phyloP scores from a whole-genome alignment of 1,140 invertebrate species.

The Harpegnathos saltator region DNA sequence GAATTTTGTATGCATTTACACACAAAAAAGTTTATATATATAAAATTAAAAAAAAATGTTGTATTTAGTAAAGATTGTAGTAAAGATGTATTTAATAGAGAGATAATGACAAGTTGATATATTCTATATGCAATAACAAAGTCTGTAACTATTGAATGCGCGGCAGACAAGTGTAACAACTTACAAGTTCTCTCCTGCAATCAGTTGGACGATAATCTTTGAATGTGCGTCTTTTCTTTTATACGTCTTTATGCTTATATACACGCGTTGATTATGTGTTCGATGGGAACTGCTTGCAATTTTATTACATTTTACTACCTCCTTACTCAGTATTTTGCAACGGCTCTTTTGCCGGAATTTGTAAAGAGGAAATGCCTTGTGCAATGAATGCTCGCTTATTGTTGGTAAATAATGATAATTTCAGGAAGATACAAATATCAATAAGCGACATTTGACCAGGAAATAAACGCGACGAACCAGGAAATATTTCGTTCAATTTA shows the following conservation, averaged over 20 bases:
- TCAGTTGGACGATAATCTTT: slow-evolving; percentile 2
- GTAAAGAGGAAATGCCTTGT: slow-evolving; percentile 53
- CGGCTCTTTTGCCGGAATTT: slow-evolving; percentile 10
- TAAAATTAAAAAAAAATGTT: neutral
- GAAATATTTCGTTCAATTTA: slow-evolving; percentile 4
- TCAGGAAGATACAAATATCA: slow-evolving; percentile 8
- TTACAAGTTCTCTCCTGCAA: slow-evolving; percentile 54
- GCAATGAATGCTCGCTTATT: neutral
- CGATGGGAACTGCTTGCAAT: slow-evolving; percentile 11
- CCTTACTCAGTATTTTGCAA: slow-evolving; percentile 57
- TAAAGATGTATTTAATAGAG: neutral
- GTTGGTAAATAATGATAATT: slow-evolving; percentile 51
- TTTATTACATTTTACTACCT: neutral
- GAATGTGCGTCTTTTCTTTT: slow-evolving; percentile 59
- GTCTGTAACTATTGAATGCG: no score
- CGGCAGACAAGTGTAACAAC: neutral
- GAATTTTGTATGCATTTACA: no score
- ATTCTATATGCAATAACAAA: neutral
- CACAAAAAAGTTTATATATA: neutral
- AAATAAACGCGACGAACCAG: neutral
- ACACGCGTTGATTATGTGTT: neutral
- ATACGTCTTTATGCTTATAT: slow-evolving; percentile 61
- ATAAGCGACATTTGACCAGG: neutral
- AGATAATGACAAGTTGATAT: neutral
- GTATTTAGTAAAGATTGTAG: no score